These are phyloP conservation scores for Acropternis orthonyx DNA, from an alignment of 2,797 vertebrate species.

Conservation along the genomic window DNA sequence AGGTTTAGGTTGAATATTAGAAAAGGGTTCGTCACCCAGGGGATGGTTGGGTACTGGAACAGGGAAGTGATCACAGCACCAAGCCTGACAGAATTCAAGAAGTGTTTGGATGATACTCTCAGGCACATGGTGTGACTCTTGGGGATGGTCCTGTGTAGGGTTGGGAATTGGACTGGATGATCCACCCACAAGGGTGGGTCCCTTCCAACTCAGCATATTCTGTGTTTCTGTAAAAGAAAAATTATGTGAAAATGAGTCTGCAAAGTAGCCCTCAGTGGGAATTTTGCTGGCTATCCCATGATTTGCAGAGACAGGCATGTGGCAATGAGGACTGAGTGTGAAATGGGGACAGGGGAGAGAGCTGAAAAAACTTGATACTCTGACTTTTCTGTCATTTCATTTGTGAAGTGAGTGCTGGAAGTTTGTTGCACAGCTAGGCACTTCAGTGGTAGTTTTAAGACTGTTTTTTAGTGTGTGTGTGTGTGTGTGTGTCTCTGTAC, in stretches of 20 bases:
- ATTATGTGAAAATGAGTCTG: not conserved
- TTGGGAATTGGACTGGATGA: not conserved
- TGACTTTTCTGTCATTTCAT: not conserved
- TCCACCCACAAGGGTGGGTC: not conserved
- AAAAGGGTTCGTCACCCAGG: not conserved
- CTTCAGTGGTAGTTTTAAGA: fast-evolving
- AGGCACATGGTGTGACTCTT: not conserved
- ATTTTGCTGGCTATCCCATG: not conserved
- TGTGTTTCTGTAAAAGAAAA: not conserved
- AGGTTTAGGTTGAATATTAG: not conserved
- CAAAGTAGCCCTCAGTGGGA: too few species aligned
- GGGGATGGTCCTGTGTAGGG: not conserved
- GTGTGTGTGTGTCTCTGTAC: fast-evolving
- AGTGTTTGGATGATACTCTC: not conserved
- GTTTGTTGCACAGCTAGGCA: not conserved
- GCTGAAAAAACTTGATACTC: not conserved
- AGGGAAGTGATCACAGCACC: not conserved
- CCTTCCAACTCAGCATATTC: not conserved
- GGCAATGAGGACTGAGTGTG: too few species aligned
- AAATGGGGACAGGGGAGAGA: not conserved
- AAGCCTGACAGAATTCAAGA: not conserved
- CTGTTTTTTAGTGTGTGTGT: not conserved
- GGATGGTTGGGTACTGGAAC: not conserved
- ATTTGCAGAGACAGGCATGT: not conserved
- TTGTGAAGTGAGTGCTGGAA: not conserved